Percentiles rank a stretch among this genome's conserved stretches.
Conservation (phyloP, 2,888 invertebrate species). For the Octodonta nipae region DNA sequence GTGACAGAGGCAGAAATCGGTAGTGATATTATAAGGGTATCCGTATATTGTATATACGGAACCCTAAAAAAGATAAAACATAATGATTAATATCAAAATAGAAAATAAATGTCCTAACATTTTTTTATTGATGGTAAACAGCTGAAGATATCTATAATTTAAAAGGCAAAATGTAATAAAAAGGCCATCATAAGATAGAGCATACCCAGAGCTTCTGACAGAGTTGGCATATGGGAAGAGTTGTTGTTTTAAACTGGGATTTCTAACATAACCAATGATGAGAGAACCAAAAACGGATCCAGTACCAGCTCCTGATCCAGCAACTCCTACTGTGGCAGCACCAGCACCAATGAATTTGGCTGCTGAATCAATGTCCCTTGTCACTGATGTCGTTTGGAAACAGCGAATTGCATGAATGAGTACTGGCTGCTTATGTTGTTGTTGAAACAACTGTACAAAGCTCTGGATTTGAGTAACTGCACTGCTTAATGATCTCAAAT, state of each 20-base stretch:
- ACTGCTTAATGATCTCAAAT: slow-evolving; percentile 70
- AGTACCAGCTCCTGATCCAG: slow-evolving; percentile 97
- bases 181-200: slow-evolving; percentile 99
- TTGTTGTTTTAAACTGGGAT: slow-evolving; percentile 94
- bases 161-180: slow-evolving; percentile 94
- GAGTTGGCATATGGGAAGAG: slow-evolving; percentile 96
- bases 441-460: slow-evolving; percentile 32
- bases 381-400: slow-evolving; percentile 78
- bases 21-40: too few relatives aligned
- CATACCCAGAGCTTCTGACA: slow-evolving; percentile 98
- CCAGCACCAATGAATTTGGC: slow-evolving; percentile 99
- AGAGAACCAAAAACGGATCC: slow-evolving; percentile 94
- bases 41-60: too few relatives aligned
- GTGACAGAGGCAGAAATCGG: too few relatives aligned
- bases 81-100: too few relatives aligned
- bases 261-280: slow-evolving; percentile 92
- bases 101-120: slow-evolving; percentile 27
- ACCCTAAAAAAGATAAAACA: too few relatives aligned
- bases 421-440: slow-evolving; percentile 45
- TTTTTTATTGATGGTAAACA: slow-evolving; percentile 23
- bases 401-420: slow-evolving; percentile 59
- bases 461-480: slow-evolving; percentile 57
- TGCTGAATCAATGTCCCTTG: slow-evolving; percentile 97
- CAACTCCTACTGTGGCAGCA: slow-evolving; percentile 99
- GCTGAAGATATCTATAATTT: slow-evolving; percentile 36